Conservation (phyloP, 2,888 invertebrate species). For the Achlya flavicornis region DNA sequence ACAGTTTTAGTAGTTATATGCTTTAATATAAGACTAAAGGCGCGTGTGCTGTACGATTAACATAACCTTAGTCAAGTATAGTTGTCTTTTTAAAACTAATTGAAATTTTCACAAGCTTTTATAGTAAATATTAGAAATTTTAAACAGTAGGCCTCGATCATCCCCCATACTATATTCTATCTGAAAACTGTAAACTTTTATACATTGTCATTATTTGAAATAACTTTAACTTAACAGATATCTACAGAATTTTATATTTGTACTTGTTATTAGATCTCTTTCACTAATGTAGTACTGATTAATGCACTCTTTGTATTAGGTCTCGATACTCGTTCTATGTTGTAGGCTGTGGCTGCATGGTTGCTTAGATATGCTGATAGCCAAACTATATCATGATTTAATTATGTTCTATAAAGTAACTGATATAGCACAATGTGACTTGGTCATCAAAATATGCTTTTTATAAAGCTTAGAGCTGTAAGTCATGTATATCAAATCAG, state of each 20-base stretch:
- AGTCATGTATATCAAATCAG: too few species aligned
- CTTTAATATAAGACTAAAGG: neutral
- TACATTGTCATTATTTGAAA: neutral
- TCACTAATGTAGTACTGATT: constrained; percentile 2
- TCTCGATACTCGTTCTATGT: neutral
- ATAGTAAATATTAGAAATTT: constrained; percentile 1
- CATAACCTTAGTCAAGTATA: neutral
- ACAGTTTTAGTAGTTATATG: too few species aligned
- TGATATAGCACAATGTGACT: too few species aligned
- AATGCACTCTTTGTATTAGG: neutral
- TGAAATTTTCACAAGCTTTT: constrained; percentile 2
- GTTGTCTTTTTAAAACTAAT: neutral
- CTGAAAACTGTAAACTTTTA: neutral
- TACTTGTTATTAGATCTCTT: neutral
- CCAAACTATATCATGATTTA: neutral
- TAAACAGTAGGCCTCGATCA: neutral
- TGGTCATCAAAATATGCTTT: too few species aligned
- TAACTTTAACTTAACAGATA: too few species aligned
- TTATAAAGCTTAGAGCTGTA: too few species aligned
- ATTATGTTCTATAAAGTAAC: neutral
- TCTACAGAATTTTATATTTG: neutral
- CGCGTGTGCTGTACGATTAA: too few species aligned
- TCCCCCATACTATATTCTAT: neutral
- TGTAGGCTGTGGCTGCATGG: neutral
- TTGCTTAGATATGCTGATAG: neutral